These are phyloP conservation scores for Leptopilina drosophilae DNA, from an alignment of 2,888 invertebrate genomes.

Conservation along the genomic window DNA sequence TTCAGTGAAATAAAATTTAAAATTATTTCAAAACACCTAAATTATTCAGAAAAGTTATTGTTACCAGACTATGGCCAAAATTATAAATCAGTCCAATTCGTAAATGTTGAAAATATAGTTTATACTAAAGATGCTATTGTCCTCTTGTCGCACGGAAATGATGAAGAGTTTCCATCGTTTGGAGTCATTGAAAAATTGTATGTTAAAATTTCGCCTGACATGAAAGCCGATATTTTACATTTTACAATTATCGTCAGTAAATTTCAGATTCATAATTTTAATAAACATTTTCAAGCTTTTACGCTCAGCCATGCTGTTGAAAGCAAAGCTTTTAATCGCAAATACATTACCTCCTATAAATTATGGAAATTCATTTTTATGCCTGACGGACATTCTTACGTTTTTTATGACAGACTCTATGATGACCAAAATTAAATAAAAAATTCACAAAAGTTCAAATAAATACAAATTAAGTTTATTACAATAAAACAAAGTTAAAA, in stretches of 20 bases:
- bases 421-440: background rate
- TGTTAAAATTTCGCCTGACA: background rate
- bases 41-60: slow-evolving; percentile 28
- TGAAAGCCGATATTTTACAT: background rate
- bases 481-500: too few relatives aligned
- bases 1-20: slow-evolving; percentile 13
- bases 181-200: slow-evolving; percentile 24
- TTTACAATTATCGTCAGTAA: background rate
- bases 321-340: background rate
- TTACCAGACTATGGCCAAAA: slow-evolving; percentile 3
- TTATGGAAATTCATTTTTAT: slow-evolving; percentile 2
- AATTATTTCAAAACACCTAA: background rate
- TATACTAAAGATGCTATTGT: slow-evolving; percentile 20
- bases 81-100: slow-evolving; percentile 4
- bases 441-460: background rate
- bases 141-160: background rate
- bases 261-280: background rate
- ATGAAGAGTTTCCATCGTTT: slow-evolving; percentile 14
- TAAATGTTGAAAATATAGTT: background rate
- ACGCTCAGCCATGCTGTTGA: background rate
- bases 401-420: background rate
- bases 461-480: too few relatives aligned
- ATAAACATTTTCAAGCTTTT: slow-evolving; percentile 1
- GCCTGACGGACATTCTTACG: slow-evolving; percentile 5
- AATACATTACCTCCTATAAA: background rate